Base-by-base conservation (phyloP, 2,888 invertebrate genomes). In the Oscheius myriophilus region DNA sequence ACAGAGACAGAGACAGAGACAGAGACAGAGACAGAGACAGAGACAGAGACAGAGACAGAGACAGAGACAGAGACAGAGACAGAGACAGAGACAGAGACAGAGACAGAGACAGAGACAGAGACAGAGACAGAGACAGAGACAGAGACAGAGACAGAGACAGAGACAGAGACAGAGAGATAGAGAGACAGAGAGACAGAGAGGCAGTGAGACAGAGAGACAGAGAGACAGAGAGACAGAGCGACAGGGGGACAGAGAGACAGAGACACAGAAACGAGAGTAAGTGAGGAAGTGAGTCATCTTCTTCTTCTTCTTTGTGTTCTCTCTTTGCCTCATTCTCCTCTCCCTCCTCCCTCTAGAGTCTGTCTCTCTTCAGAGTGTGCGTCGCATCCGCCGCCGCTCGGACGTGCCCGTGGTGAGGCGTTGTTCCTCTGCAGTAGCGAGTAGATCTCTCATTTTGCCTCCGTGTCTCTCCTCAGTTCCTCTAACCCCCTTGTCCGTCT, bases 331-430 rank as follows among this genome's bases (percentile, higher is more conserved):
- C 54, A 54, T 70, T 55, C 23, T 43, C 12, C 45, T 16, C 12
- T 14, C 12, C 16, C 45, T 14, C 45, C 45, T 43, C 16, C 45
- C 45, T 43, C 45, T 14, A 12, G 12, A 12, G 21, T 49, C 21
- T 12, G 57, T 42, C 49, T 76, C 68, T 42, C 49, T 76, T 69
- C 71, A 86, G 83, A 83, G 78, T 67, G 79, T 82, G 26, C 75
- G 82, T 46, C 86, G 82, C 69, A 86, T 86, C 65, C 78, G 87
- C 3, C 73, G 85, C 57, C 78, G 80, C 67, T 84, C 85, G 11
- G 86, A 87, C 70, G 80, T 85, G 21, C 79, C 84, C 16, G 78
- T 83, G 80, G 80, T 82, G 70, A 76, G 76, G 53, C 58, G 11
- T 43, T 23, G 21, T 58, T 59, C 59, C 21, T 9, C 33, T 33